A percentile compares a stretch with the other conserved stretches of the same genome.
Evolutionary conservation across 2,888 invertebrate genomes (phyloP).

Genomic region (Microplitis manilae): DNA sequence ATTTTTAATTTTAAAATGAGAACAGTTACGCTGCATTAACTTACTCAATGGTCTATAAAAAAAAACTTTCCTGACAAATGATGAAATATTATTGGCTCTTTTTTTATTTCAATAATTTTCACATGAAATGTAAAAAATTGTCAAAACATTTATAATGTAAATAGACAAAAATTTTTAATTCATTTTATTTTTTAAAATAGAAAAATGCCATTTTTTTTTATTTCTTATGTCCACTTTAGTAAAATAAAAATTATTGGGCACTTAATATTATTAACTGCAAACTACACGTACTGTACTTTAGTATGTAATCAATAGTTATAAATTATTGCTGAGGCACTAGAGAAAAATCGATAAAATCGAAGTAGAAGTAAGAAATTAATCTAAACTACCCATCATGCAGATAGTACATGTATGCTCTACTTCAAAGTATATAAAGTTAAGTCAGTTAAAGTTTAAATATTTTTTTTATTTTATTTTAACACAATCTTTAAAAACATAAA

Average conservation of each 20-base stretch:
- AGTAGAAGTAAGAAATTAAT: not conserved
- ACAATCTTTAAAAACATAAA: no score
- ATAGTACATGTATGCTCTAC: not conserved
- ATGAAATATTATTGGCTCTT: not conserved
- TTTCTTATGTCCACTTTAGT: not conserved
- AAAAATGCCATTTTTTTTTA: not conserved
- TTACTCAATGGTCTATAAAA: not conserved
- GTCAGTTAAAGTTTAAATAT: not conserved
- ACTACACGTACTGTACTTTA: not conserved
- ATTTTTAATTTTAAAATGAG: not conserved
- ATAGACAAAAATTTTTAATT: no score
- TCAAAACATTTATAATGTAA: no score
- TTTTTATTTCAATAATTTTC: no score
- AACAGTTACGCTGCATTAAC: not conserved
- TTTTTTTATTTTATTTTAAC: no score
- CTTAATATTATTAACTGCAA: not conserved
- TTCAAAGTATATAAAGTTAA: not conserved
- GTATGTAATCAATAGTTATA: not conserved
- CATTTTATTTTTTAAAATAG: not conserved
- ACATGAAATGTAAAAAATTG: no score
- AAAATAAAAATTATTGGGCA: not conserved
- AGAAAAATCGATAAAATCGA: not conserved
- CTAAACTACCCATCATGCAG: not conserved
- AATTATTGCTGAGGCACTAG: not conserved
- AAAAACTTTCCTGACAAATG: not conserved